Conservation (phyloP, 2,113 vertebrate genomes). For the Talpa occidentalis region DNA sequence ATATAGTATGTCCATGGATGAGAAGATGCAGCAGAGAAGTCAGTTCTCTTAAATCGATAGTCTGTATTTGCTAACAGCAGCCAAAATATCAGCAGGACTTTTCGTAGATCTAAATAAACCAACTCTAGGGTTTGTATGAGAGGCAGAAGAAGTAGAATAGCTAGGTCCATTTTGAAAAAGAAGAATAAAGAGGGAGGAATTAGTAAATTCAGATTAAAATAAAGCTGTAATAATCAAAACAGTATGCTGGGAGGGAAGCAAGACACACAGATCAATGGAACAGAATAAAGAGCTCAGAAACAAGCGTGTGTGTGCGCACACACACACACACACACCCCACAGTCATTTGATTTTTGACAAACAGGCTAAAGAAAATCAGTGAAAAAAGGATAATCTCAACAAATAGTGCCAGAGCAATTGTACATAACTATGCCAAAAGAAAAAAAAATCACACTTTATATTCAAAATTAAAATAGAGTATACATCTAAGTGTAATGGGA, state of each 20-base stretch:
- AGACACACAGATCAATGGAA: background rate
- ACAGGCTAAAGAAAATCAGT: background rate
- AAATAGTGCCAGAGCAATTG: background rate
- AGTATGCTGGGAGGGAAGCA: background rate
- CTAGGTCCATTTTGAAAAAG: slow-evolving; percentile 26
- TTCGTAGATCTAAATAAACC: background rate
- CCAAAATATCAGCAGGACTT: background rate
- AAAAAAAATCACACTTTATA: background rate
- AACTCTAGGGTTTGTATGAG: background rate
- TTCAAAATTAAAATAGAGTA: background rate
- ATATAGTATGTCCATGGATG: background rate
- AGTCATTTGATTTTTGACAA: background rate
- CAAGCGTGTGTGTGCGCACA: background rate
- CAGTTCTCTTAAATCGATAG: background rate
- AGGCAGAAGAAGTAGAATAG: background rate
- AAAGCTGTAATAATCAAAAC: background rate
- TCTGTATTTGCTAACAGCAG: background rate
- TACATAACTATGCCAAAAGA: background rate
- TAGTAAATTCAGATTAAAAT: slow-evolving; percentile 16
- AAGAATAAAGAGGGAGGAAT: background rate
- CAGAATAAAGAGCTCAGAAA: background rate
- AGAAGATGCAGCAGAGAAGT: background rate
- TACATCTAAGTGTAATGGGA: background rate
- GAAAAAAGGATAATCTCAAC: background rate
- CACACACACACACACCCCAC: background rate